These are phyloP conservation scores for Dolichallabes microphthalmus DNA, from an alignment of 2,113 vertebrate genomes.

Conservation along the genomic window DNA sequence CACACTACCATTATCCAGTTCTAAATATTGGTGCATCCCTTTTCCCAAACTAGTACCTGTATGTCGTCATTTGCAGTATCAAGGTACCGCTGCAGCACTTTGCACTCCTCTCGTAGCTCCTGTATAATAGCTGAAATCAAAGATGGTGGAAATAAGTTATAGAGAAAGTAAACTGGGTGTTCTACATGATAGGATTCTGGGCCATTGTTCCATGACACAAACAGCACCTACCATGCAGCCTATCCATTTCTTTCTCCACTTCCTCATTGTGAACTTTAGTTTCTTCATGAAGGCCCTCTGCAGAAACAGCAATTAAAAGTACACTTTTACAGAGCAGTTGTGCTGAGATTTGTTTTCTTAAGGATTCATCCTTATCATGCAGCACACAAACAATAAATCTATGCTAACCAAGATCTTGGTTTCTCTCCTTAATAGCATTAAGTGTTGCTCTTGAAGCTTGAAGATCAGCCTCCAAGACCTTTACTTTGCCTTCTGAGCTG, in stretches of 20 bases:
- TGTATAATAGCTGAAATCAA: constrained; percentile 65
- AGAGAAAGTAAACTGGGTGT: too few species aligned
- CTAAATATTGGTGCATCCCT: not conserved
- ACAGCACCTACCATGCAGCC: constrained; percentile 67
- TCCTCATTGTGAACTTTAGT: constrained; percentile 67
- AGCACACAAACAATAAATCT: not conserved
- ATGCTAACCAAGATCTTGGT: constrained; percentile 70
- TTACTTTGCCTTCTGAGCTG: constrained; percentile 68
- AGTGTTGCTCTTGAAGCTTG: constrained; percentile 60
- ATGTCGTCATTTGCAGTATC: constrained; percentile 74
- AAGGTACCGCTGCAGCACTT: constrained; percentile 69
- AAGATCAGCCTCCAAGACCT: constrained; percentile 67
- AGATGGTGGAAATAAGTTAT: not conserved
- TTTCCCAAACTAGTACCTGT: constrained; percentile 64
- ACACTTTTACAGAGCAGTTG: not conserved
- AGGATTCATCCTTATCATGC: not conserved
- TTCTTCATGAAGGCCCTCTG: constrained; percentile 72
- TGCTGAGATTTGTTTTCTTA: not conserved
- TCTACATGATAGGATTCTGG: too few species aligned
- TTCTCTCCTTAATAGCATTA: constrained; percentile 66
- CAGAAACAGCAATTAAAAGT: constrained; percentile 17
- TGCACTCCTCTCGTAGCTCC: constrained; percentile 68
- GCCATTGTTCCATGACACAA: not conserved
- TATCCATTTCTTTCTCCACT: constrained; percentile 67
- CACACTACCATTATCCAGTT: not conserved